Evolutionary conservation across 2,113 vertebrate species (phyloP), one percentile per base, ranked within the genome.

Genomic region (Rhynchomys soricoides): DNA sequence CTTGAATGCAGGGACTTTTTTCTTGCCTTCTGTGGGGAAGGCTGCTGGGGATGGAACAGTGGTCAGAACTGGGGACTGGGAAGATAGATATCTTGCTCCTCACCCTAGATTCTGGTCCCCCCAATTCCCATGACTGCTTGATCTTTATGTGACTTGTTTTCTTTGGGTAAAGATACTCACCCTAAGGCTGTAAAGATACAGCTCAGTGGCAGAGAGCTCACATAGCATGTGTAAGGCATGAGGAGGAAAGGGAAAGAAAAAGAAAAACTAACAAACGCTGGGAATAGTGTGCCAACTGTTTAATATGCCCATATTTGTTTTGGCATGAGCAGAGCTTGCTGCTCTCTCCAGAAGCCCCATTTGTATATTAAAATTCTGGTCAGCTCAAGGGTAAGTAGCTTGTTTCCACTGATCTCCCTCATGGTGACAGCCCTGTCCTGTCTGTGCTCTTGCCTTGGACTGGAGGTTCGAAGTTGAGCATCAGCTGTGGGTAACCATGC

Each of bases 341-440:
- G 26, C 74, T 79, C 43, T 83, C 0, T 81, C 55, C 71, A 43
- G 86, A 93, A 90, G 57, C 31, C 70, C 43, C 73, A 48, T 78
- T 82, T 89, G 19, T 73, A 11, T 92, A 45, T 86, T 62, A 86
- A 95, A 83, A 91, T 89, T 93, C 17, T 31, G 59, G 37, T 22
- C 24, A 83, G 55, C 88, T 40, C 13, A 52, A 34, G 75, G n/a
- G 70, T 11, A 19, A 21, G 21, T 68, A 45, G 81, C 24, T 12
- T 26, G 7, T 68, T 24, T 70, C 45, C 9, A 1, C 0, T 34
- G 29, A 29, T 24, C 45, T 13, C 22, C 11, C 50, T 78, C 4
- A 79, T 68, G 45, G 26, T 29, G 34, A 19, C 79, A 26, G 81
- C 34, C 19, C 29, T 19, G 34, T 26, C 31, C 59, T 57, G 77